phyloP scores from a whole-genome alignment of 2,888 invertebrate species.

The Ormyrus labotus region DNA sequence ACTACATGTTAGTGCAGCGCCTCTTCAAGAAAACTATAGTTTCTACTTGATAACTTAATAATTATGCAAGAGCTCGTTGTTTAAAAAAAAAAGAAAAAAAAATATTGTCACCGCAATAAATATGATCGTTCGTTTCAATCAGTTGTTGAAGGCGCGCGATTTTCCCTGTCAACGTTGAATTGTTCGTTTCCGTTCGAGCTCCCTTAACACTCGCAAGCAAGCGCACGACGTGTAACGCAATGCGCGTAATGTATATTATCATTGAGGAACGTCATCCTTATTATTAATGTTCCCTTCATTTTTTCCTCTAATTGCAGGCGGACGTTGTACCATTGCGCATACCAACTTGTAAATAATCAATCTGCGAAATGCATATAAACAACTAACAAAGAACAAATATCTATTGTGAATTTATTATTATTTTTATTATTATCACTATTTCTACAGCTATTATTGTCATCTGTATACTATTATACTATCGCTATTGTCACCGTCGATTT shows the following conservation, averaged over 20 bases:
- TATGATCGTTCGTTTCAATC: too few relatives aligned
- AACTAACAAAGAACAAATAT: conserved; percentile 20
- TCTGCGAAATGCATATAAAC: background rate
- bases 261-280: conserved; percentile 1
- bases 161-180: too few relatives aligned
- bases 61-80: too few relatives aligned
- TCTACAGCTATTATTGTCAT: background rate
- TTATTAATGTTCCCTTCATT: conserved; percentile 9
- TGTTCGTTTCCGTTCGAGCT: background rate
- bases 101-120: too few relatives aligned
- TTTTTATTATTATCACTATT: conserved; percentile 16
- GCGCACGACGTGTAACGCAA: conserved; percentile 14
- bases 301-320: conserved; percentile 7
- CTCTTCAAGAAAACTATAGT: too few relatives aligned
- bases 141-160: too few relatives aligned
- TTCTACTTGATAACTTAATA: too few relatives aligned
- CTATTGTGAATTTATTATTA: conserved; percentile 24
- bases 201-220: background rate
- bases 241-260: conserved; percentile 14
- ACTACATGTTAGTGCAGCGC: too few relatives aligned
- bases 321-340: conserved; percentile 8
- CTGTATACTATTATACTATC: background rate
- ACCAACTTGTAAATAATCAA: conserved; percentile 23
- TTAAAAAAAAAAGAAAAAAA: too few relatives aligned
- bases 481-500: background rate